Evolutionary conservation across 2,113 vertebrate species (phyloP).

Genomic region (Pheucticus melanocephalus): DNA sequence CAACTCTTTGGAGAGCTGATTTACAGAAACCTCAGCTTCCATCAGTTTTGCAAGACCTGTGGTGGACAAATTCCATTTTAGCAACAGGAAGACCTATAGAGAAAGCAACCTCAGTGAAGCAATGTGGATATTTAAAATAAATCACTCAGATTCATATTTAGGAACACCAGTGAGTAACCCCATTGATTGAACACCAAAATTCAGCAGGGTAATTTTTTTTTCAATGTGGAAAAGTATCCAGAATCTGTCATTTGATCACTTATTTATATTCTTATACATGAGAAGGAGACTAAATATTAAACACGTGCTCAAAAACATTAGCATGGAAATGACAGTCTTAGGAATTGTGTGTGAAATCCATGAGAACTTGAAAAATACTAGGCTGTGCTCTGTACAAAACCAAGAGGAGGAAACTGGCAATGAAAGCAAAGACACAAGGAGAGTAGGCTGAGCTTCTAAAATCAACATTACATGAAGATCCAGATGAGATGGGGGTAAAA

Average conservation of each 20-base stretch:
- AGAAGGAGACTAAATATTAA: neutral
- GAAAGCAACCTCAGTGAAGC: neutral
- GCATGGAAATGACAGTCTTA: neutral
- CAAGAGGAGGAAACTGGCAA: neutral
- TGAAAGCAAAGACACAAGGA: neutral
- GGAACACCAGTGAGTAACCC: neutral
- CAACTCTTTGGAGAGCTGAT: conserved; percentile 76
- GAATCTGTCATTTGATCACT: neutral
- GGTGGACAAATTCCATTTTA: neutral
- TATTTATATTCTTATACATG: neutral
- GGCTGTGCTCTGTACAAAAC: neutral
- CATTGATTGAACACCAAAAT: neutral
- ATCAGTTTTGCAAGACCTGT: conserved; percentile 81
- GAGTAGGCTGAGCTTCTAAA: neutral
- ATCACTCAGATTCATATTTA: neutral
- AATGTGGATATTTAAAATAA: neutral
- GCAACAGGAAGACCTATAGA: neutral
- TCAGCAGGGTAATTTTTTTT: neutral
- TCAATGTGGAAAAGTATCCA: neutral
- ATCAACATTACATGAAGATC: neutral
- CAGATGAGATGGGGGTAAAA: neutral
- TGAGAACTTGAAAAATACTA: neutral
- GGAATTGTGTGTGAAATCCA: neutral
- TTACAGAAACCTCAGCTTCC: conserved; percentile 83
- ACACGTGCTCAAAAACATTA: neutral